These are phyloP conservation scores for Andrena haemorrhoa DNA, from an alignment of 2,888 invertebrate species.

Conservation along the genomic window DNA sequence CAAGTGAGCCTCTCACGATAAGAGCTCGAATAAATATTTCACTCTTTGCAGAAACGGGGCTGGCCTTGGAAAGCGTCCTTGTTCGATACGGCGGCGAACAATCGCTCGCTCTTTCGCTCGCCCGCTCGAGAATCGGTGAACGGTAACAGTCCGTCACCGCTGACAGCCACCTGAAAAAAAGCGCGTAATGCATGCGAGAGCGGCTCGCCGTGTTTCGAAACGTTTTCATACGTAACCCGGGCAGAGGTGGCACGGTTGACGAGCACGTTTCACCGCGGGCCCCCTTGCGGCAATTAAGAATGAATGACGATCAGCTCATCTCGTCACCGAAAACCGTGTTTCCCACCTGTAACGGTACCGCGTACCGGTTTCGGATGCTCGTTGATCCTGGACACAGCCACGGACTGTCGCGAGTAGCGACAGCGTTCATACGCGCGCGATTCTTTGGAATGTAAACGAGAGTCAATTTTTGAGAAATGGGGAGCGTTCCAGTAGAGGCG, in stretches of 20 bases:
- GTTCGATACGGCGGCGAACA: conserved; percentile 44
- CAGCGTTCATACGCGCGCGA: conserved; percentile 2
- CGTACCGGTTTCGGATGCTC: conserved; percentile 58
- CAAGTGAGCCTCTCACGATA: conserved; percentile 47
- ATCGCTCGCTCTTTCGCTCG: conserved; percentile 29
- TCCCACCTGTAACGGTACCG: conserved; percentile 55
- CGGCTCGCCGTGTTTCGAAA: not conserved
- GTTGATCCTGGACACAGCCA: not conserved
- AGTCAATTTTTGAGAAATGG: not conserved
- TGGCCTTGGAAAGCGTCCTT: conserved; percentile 57
- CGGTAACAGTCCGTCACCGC: conserved; percentile 53
- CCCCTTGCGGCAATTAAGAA: conserved; percentile 45
- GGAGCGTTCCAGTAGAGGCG: no score
- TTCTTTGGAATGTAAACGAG: conserved; percentile 31
- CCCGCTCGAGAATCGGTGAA: conserved; percentile 57
- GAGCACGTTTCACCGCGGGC: not conserved
- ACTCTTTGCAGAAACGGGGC: conserved; percentile 23
- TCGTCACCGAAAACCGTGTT: conserved; percentile 42
- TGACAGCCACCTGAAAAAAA: conserved; percentile 44
- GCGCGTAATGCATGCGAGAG: conserved; percentile 16
- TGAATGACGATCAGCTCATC: conserved; percentile 15
- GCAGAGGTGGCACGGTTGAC: not conserved
- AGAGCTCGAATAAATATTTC: conserved; percentile 54
- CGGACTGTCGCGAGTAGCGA: conserved; percentile 30
- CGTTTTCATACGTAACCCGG: conserved; percentile 13